A percentile compares a stretch with the other conserved stretches of the same genome.
Evolutionary conservation across 2,797 vertebrate species (phyloP).

Genomic region (Falco cherrug): DNA sequence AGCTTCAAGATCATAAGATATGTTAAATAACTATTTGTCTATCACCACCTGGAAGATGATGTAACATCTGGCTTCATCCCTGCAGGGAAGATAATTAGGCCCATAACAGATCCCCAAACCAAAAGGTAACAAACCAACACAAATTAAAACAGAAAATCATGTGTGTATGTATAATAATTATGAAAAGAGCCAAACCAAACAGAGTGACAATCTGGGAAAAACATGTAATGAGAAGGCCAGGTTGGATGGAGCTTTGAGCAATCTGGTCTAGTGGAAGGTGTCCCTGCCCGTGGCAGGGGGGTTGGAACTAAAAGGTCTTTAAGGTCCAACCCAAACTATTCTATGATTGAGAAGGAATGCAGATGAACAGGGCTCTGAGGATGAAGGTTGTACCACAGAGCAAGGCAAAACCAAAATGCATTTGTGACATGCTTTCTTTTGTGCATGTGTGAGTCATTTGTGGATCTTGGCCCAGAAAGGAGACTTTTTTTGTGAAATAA

Average conservation of each 20-base stretch:
- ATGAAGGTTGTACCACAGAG: background rate
- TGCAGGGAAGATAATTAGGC: constrained; percentile 21
- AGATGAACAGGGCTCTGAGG: background rate
- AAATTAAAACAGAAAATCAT: constrained; percentile 37
- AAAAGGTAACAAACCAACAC: constrained; percentile 15
- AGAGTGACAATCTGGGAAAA: background rate
- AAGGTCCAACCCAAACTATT: background rate
- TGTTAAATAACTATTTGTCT: constrained; percentile 49
- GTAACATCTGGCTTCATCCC: constrained; percentile 59
- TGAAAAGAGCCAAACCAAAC: background rate
- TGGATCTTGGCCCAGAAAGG: background rate
- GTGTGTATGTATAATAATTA: background rate
- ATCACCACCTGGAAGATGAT: constrained; percentile 44
- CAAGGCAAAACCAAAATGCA: background rate
- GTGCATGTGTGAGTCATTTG: background rate
- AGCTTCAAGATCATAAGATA: background rate
- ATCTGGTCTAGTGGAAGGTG: background rate
- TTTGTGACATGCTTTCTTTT: background rate
- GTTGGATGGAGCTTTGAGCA: background rate
- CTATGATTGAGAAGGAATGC: background rate
- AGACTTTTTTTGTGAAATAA: background rate
- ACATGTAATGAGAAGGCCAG: background rate
- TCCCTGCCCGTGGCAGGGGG: background rate
- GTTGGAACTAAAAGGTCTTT: background rate
- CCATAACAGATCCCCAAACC: background rate